Conservation (phyloP, 2,888 invertebrate genomes). For the Leptarthrus brevirostris region DNA sequence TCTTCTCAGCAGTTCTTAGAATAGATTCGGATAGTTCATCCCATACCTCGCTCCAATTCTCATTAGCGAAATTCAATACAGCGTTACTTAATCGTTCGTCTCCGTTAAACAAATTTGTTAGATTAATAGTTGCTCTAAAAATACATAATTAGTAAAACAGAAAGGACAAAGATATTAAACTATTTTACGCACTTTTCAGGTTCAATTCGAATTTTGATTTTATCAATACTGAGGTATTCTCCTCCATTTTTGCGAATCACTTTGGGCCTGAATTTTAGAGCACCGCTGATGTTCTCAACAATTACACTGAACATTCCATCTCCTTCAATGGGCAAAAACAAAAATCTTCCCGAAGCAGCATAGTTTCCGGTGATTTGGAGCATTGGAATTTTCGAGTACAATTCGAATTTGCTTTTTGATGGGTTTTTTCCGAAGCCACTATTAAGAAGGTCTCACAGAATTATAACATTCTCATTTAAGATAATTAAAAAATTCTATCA, state of each 20-base stretch:
- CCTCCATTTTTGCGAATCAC: neutral
- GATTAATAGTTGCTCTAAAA: conserved; percentile 57
- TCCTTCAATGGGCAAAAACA: conserved; percentile 64
- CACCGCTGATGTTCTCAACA: neutral
- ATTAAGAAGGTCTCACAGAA: neutral
- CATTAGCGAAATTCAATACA: conserved; percentile 66
- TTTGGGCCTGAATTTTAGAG: neutral
- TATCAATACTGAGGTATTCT: neutral
- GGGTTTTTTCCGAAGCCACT: conserved; percentile 59
- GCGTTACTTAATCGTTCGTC: conserved; percentile 66
- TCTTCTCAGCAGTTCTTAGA: conserved; percentile 47
- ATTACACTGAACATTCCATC: conserved; percentile 58
- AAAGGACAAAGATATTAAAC: neutral
- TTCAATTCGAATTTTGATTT: conserved; percentile 14
- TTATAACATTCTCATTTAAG: neutral
- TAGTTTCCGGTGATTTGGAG: conserved; percentile 60
- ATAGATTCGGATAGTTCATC: conserved; percentile 45
- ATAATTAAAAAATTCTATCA: neutral
- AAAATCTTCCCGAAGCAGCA: conserved; percentile 62
- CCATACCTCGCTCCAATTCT: conserved; percentile 67
- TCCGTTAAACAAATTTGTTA: conserved; percentile 67
- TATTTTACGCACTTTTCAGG: conserved; percentile 3
- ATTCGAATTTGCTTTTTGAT: conserved; percentile 56
- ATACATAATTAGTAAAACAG: neutral
- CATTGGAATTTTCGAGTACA: conserved; percentile 55